A percentile compares a stretch with the other conserved stretches of the same genome.
These are phyloP conservation scores for Psophia crepitans DNA, from an alignment of 2,113 vertebrate genomes.

Conservation along the genomic window DNA sequence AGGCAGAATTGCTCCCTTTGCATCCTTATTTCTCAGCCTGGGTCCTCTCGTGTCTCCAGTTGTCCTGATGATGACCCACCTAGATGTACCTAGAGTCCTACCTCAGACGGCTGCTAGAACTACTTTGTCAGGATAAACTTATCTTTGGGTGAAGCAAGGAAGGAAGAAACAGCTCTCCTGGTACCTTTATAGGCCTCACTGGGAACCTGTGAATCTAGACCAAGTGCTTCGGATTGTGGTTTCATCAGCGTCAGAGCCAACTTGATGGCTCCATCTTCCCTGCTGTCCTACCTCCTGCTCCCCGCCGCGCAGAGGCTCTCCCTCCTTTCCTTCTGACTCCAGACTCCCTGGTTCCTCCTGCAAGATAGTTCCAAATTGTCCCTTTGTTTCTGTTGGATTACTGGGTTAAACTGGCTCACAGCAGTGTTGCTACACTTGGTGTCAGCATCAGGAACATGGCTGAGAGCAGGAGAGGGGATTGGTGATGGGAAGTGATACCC, in stretches of 20 bases:
- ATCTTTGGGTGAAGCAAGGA: neutral
- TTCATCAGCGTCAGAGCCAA: neutral
- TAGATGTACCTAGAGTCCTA: neutral
- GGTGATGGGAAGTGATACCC: neutral
- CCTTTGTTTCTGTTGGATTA: neutral
- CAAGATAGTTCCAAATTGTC: neutral
- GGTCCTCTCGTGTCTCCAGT: neutral
- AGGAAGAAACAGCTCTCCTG: neutral
- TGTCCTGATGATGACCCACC: neutral
- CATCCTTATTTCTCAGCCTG: neutral
- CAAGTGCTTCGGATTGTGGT: neutral
- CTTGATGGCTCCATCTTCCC: neutral
- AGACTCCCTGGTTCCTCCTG: neutral
- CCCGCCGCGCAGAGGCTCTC: rapidly evolving
- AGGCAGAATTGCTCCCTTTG: neutral
- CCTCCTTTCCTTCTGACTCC: neutral
- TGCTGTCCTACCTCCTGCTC: neutral
- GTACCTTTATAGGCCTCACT: neutral
- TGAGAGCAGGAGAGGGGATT: neutral
- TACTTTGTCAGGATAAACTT: neutral
- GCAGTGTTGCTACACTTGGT: neutral
- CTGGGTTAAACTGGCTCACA: neutral
- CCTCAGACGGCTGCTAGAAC: neutral
- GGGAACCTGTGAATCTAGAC: neutral
- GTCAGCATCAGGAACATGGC: neutral